Evolutionary conservation across 2,797 vertebrate genomes (phyloP).

Genomic region (Streptopelia turtur): DNA sequence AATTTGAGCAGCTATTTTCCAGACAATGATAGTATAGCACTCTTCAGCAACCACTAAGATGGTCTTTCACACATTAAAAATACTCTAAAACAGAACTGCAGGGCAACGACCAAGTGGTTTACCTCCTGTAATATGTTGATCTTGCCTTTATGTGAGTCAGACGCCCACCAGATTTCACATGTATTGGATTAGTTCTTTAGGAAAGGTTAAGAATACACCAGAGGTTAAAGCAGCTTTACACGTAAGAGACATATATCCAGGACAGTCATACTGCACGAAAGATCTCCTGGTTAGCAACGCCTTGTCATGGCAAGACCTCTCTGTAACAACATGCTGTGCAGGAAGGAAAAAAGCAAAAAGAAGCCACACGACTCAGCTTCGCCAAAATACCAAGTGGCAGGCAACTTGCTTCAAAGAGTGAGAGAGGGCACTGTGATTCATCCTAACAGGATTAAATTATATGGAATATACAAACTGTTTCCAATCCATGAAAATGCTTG

Average conservation of each 20-base stretch:
- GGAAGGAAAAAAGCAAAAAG: not conserved
- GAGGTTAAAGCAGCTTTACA: constrained; percentile 13
- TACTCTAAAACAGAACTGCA: not conserved
- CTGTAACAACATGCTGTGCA: not conserved
- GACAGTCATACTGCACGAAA: not conserved
- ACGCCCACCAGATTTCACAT: not conserved
- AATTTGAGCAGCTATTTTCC: not conserved
- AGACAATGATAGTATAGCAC: not conserved
- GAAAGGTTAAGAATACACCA: not conserved
- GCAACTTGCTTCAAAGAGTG: not conserved
- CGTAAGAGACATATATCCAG: not conserved
- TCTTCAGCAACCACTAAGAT: not conserved
- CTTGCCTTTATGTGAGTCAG: not conserved
- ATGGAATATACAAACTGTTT: not conserved
- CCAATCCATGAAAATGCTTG: not conserved
- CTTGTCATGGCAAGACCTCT: constrained; percentile 10
- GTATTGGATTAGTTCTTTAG: not conserved
- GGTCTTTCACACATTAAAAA: not conserved
- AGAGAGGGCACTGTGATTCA: not conserved
- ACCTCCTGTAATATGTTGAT: not conserved
- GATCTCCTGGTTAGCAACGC: constrained; percentile 6
- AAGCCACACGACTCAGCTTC: not conserved
- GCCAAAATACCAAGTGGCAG: not conserved
- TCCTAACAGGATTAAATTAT: constrained; percentile 58
- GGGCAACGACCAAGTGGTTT: not conserved